Conservation (phyloP, 2,797 vertebrate genomes). For the Manis javanica region DNA sequence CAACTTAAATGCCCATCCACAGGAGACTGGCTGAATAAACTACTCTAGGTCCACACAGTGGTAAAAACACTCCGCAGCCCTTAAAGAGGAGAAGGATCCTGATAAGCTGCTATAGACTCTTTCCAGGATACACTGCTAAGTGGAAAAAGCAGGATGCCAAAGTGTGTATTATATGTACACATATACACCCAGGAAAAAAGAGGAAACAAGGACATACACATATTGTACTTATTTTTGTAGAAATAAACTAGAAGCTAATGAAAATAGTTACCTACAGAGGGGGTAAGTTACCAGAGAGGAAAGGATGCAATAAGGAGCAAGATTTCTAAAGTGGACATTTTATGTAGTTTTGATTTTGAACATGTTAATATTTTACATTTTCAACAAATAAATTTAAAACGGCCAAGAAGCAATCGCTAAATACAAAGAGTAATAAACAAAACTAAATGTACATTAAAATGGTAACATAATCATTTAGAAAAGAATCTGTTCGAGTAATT, state of each 20-base stretch:
- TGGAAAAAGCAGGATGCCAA: neutral
- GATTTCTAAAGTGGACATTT: neutral
- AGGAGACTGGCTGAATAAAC: neutral
- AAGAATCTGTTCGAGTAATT: neutral
- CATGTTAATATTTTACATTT: neutral
- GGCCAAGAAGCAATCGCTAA: neutral
- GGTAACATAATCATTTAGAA: slow-evolving; percentile 30
- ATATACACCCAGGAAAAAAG: neutral
- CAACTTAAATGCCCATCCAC: neutral
- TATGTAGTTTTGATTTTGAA: neutral
- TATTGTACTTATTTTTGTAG: neutral
- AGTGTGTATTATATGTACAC: neutral
- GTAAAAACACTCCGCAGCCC: neutral
- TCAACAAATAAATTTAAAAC: slow-evolving; percentile 26
- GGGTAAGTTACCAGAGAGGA: neutral
- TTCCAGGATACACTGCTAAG: neutral
- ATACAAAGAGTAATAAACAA: neutral
- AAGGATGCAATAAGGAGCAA: neutral
- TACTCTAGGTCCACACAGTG: neutral
- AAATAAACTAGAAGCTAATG: neutral
- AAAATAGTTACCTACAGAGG: neutral
- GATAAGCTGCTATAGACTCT: neutral
- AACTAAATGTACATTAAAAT: neutral
- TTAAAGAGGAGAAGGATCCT: neutral
- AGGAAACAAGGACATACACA: neutral